Evolutionary conservation across 2,797 vertebrate species (phyloP), one percentile per base, ranked within the genome.

Genomic region (Lutjanus campechanus): DNA sequence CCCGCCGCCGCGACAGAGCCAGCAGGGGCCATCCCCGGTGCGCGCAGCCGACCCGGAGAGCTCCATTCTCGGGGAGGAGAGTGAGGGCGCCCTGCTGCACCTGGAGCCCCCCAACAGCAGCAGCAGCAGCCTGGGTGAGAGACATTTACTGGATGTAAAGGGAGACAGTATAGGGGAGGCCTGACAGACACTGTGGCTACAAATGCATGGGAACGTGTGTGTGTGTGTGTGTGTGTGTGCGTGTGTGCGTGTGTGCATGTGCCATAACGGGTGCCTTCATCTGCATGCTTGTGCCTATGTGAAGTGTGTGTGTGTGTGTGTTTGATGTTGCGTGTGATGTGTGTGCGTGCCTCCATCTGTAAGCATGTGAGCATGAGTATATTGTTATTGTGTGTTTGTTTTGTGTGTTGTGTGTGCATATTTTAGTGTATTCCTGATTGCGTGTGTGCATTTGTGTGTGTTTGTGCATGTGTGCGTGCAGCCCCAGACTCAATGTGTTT

Each of bases 401-500:
- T 75, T 79, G 66, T 65, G 83, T 68, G 67, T 55, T 73, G 63
- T 81, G 73, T 69, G 83, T 77, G 76, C 76, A 63, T 73, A 41
- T 83, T 55, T 67, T 4, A 29, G 46, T 47, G 54, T 69, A n/a
- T 54, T 43, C 74, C 54, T 20, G 41, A 67, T 61, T 79, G 69
- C 8, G 60, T 60, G 56, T 3, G 70, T 47, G 70, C 79, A 17
- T 75, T 51, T 83, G 65, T 84, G 87, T 81, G 77, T 86, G 82
- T 87, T 71, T 89, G 88, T 80, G 78, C 77, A 68, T 89, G 88
- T 82, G 91, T 93, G 89, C 85, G 86, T 90, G 92, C 85, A 88
- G 90, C 88, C 88, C 90, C 90, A 92, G 85, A 92, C 90, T 89
- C 94, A 95, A 96, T 96, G 93, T 96, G 95, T 93, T 95, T 96